Evolutionary conservation across 2,888 invertebrate species (phyloP).

Genomic region (Meiosimyza platycephala): DNA sequence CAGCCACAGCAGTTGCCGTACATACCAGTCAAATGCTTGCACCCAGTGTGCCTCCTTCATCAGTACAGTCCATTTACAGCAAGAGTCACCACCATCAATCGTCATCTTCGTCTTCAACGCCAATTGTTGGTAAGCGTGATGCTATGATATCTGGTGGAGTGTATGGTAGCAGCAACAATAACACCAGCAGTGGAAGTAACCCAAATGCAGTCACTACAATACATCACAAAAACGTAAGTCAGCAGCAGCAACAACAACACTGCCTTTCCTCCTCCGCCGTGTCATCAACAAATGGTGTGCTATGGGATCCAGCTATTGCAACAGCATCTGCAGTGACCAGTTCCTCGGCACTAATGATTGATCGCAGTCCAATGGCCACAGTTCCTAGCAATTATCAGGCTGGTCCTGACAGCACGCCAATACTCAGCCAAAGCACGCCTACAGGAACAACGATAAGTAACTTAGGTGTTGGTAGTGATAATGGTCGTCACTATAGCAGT

Average conservation of each 20-base stretch:
- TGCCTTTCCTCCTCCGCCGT: constrained; percentile 43
- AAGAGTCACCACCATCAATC: constrained; percentile 45
- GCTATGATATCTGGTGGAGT: constrained; percentile 67
- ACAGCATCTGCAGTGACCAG: constrained; percentile 47
- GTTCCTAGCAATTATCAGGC: constrained; percentile 69
- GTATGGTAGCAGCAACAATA: constrained; percentile 50
- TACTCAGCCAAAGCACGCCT: constrained; percentile 48
- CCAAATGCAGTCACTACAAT: constrained; percentile 42
- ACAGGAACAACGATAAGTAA: constrained; percentile 31
- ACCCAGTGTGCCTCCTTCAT: constrained; percentile 41
- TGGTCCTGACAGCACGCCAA: constrained; percentile 66
- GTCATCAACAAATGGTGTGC: constrained; percentile 36
- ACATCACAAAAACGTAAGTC: constrained; percentile 53
- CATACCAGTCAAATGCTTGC: constrained; percentile 49
- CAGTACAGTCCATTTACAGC: constrained; percentile 50
- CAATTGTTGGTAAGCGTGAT: constrained; percentile 63
- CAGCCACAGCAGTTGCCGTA: constrained; percentile 35
- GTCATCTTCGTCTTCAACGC: constrained; percentile 43
- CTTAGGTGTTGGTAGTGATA: constrained; percentile 19
- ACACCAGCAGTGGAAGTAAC: constrained; percentile 37
- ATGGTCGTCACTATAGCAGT: constrained; percentile 40
- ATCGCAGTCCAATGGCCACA: constrained; percentile 67
- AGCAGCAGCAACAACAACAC: constrained; percentile 56
- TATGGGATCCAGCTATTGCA: constrained; percentile 55
- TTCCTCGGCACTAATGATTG: constrained; percentile 56